Percentiles rank a stretch among this genome's conserved stretches.
Conservation (phyloP, 2,888 invertebrate genomes). For the Frankliniella intonsa region DNA sequence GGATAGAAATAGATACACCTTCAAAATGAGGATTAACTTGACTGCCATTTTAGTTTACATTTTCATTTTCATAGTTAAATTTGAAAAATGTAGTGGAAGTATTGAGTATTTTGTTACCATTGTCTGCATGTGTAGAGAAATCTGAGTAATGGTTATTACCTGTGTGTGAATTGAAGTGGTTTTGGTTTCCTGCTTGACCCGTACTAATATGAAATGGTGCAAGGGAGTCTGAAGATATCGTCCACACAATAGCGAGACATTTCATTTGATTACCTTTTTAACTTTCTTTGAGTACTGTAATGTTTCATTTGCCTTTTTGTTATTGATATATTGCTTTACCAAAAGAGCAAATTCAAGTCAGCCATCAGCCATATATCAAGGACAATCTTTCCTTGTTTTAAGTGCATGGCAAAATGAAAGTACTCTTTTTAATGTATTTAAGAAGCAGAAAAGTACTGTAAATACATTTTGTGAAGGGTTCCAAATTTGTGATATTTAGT, state of each 20-base stretch:
- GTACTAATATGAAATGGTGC: neutral
- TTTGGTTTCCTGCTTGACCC: neutral
- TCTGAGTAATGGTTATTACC: neutral
- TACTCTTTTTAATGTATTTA: neutral
- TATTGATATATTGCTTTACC: too few species aligned
- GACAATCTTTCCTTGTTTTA: neutral
- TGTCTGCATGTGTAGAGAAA: constrained; percentile 6
- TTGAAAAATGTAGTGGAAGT: neutral
- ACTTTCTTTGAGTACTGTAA: too few species aligned
- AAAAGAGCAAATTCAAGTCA: too few species aligned
- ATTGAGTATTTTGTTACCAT: neutral
- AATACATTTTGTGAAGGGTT: neutral
- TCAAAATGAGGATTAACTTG: neutral
- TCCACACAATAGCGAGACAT: too few species aligned
- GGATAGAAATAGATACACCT: neutral
- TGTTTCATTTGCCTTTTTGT: too few species aligned
- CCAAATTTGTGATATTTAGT: neutral
- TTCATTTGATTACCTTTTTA: too few species aligned
- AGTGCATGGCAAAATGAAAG: neutral
- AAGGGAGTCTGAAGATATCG: neutral
- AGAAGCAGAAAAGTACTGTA: neutral
- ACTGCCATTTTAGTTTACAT: neutral
- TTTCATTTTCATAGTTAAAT: neutral
- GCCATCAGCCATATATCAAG: too few species aligned
- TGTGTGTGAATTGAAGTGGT: neutral